These are phyloP conservation scores for Ptilodon capucinus DNA, from an alignment of 2,888 invertebrate species.

Conservation along the genomic window DNA sequence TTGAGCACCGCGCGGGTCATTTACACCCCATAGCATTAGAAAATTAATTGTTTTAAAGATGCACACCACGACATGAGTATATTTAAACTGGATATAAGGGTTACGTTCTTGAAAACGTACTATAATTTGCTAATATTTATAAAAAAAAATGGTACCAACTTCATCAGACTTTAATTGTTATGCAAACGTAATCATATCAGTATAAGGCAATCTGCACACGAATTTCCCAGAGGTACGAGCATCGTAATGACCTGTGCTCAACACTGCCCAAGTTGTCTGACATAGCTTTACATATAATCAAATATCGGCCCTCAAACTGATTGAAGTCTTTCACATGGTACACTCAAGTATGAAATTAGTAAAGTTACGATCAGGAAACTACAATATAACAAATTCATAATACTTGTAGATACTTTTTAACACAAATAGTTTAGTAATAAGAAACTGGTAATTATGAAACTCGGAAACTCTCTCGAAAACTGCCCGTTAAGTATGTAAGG, in stretches of 20 bases:
- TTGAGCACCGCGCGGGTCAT: too few relatives aligned
- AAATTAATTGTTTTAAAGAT: too few relatives aligned
- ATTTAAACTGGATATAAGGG: too few relatives aligned
- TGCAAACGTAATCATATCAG: neutral
- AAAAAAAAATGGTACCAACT: too few relatives aligned
- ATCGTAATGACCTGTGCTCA: neutral
- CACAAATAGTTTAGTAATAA: neutral
- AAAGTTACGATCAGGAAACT: neutral
- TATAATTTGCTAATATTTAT: too few relatives aligned
- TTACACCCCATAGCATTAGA: too few relatives aligned
- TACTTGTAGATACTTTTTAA: neutral
- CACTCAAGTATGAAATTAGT: neutral
- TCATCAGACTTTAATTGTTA: neutral
- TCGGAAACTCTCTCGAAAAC: neutral
- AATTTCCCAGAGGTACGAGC: neutral
- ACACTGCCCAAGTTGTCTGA: neutral
- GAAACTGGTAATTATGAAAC: neutral
- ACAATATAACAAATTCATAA: neutral
- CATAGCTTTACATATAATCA: too few relatives aligned
- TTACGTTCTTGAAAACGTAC: too few relatives aligned
- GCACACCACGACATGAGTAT: too few relatives aligned
- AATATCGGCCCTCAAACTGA: neutral
- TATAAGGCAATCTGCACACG: neutral
- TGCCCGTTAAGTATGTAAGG: neutral
- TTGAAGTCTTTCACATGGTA: neutral